Conservation (phyloP, 2,113 vertebrate species). For the Sorex araneus region DNA sequence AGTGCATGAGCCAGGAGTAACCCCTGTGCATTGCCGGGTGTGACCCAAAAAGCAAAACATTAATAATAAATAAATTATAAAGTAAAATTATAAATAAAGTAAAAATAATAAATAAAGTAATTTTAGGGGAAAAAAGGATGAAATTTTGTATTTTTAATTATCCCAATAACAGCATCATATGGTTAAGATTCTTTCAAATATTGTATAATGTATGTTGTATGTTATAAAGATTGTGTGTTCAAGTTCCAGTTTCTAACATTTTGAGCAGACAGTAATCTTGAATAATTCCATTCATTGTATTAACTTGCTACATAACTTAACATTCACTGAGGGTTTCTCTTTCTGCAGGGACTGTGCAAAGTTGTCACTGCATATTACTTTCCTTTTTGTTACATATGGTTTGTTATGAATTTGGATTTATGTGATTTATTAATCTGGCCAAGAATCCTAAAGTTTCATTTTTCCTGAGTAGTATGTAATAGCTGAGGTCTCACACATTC, state of each 20-base stretch:
- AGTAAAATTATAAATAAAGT: no score
- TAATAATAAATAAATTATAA: no score
- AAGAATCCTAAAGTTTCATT: background rate
- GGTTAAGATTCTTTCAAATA: constrained; percentile 31
- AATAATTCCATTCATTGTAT: constrained; percentile 27
- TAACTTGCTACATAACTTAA: constrained; percentile 10
- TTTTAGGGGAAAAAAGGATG: no score
- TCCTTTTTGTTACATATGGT: constrained; percentile 1
- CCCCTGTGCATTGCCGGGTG: no score
- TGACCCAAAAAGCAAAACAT: no score
- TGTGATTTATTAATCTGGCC: constrained; percentile 11
- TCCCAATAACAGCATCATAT: background rate
- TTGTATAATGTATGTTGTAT: background rate
- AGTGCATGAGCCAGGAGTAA: no score
- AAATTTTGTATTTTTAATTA: constrained; percentile 36
- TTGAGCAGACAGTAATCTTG: background rate
- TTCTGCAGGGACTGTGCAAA: background rate
- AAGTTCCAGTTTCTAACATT: background rate
- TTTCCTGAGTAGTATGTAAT: background rate
- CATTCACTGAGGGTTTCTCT: background rate
- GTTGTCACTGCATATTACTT: constrained; percentile 12
- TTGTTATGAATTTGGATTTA: background rate
- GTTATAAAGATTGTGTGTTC: background rate
- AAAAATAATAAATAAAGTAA: no score
- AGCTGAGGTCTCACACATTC: background rate